Percentiles rank a stretch among this genome's conserved stretches.
These are phyloP conservation scores for Anas platyrhynchos DNA, from an alignment of 2,113 vertebrate species.

Conservation along the genomic window DNA sequence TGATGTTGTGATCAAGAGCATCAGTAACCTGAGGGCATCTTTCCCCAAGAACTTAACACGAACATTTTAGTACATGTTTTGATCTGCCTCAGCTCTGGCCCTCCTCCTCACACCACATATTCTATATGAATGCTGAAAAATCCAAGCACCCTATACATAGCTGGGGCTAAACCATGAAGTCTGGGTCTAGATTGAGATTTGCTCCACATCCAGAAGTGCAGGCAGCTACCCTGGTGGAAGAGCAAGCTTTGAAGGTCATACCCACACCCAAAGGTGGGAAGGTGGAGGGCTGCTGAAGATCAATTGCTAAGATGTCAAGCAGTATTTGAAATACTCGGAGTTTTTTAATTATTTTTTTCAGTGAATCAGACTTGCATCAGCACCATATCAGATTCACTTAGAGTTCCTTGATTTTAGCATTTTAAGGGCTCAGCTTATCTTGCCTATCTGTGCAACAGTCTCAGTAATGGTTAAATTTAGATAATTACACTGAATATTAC, in stretches of 20 bases:
- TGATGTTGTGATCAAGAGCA: background rate
- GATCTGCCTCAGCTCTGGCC: background rate
- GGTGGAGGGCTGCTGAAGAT: background rate
- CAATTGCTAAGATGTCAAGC: background rate
- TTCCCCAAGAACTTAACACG: background rate
- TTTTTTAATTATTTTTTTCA: accelerated
- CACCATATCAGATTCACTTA: background rate
- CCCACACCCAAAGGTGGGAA: background rate
- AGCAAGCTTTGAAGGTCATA: background rate
- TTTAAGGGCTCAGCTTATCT: background rate
- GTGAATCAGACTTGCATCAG: background rate
- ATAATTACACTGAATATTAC: background rate
- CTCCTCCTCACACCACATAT: background rate
- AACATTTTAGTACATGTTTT: background rate
- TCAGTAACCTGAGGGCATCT: background rate
- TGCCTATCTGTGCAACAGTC: background rate
- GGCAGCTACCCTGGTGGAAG: background rate
- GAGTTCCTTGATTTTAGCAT: background rate
- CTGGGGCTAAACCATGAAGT: background rate
- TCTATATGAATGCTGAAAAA: background rate
- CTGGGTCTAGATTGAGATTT: accelerated
- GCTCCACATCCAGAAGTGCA: background rate
- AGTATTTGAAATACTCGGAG: background rate
- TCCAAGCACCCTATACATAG: background rate
- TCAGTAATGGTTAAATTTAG: background rate